These are phyloP conservation scores for Mystacides longicornis DNA, from an alignment of 2,888 invertebrate genomes.

Conservation along the genomic window DNA sequence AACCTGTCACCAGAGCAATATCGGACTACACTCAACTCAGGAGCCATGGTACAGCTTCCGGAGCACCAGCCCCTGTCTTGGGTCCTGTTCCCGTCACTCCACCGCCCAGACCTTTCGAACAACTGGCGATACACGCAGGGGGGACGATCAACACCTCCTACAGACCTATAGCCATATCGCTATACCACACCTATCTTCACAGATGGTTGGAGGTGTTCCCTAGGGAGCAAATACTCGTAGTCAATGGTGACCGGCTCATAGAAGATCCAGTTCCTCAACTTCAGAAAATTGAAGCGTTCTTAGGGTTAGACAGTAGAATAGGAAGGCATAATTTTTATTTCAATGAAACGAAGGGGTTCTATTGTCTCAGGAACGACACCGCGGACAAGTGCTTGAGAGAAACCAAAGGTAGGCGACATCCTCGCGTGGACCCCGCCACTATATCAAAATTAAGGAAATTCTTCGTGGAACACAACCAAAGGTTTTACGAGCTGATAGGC, in stretches of 20 bases:
- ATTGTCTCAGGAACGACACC: constrained; percentile 80
- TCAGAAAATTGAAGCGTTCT: constrained; percentile 78
- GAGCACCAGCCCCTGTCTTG: constrained; percentile 47
- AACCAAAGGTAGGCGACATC: constrained; percentile 78
- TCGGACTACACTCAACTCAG: constrained; percentile 94
- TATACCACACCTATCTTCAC: constrained; percentile 86
- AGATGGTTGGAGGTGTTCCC: constrained; percentile 92
- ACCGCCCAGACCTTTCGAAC: constrained; percentile 63
- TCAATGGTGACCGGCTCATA: constrained; percentile 89
- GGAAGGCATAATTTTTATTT: constrained; percentile 89
- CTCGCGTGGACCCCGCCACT: constrained; percentile 72
- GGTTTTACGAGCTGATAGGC: constrained; percentile 87
- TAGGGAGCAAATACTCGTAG: constrained; percentile 83
- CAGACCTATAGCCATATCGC: constrained; percentile 77
- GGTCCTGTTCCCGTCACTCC: constrained; percentile 36
- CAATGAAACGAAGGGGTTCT: constrained; percentile 95
- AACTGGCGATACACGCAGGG: constrained; percentile 71
- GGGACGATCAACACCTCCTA: constrained; percentile 79
- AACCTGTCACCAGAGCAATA: constrained; percentile 92
- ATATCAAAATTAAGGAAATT: constrained; percentile 75
- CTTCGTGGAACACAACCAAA: constrained; percentile 86
- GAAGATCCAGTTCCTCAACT: constrained; percentile 85
- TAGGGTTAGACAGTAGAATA: constrained; percentile 60
- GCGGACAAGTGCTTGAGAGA: constrained; percentile 77
- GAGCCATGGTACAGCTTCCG: constrained; percentile 72